These are phyloP conservation scores for Doryteuthis pealeii DNA, from an alignment of 1,140 invertebrate genomes.

Conservation along the genomic window DNA sequence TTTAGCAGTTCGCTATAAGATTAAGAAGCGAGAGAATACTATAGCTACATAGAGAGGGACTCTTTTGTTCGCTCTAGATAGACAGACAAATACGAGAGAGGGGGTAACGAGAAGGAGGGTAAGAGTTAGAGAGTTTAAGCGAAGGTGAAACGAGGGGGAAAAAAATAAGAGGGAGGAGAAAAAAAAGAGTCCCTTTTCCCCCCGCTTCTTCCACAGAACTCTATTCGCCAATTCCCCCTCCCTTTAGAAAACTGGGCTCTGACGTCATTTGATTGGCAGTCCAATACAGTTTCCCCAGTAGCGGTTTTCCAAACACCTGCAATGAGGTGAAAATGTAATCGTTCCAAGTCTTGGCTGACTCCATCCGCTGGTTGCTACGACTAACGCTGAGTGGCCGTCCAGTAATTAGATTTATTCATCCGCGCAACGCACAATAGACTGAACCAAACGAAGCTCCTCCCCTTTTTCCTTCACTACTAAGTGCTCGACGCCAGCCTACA, in stretches of 20 bases:
- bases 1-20: not conserved
- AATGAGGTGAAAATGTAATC: slow-evolving; percentile 8
- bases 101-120: too few relatives aligned
- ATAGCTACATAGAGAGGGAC: too few relatives aligned
- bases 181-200: too few relatives aligned
- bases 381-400: not conserved
- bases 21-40: too few relatives aligned
- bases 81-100: too few relatives aligned
- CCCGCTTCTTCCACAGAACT: too few relatives aligned
- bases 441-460: slow-evolving; percentile 13
- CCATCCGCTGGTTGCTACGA: not conserved
- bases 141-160: too few relatives aligned
- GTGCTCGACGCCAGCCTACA: slow-evolving; percentile 18
- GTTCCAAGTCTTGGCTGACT: slow-evolving; percentile 2
- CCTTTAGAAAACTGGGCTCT: not conserved
- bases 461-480: slow-evolving; percentile 19
- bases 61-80: too few relatives aligned
- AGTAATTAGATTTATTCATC: slow-evolving; percentile 13
- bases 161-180: too few relatives aligned
- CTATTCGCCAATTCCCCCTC: too few relatives aligned
- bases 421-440: not conserved
- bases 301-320: too few relatives aligned
- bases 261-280: slow-evolving; percentile 6
- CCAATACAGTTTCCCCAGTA: not conserved
- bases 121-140: too few relatives aligned